These are phyloP conservation scores for Rhinolophus sinicus DNA, from an alignment of 2,113 vertebrate genomes.

Conservation along the genomic window DNA sequence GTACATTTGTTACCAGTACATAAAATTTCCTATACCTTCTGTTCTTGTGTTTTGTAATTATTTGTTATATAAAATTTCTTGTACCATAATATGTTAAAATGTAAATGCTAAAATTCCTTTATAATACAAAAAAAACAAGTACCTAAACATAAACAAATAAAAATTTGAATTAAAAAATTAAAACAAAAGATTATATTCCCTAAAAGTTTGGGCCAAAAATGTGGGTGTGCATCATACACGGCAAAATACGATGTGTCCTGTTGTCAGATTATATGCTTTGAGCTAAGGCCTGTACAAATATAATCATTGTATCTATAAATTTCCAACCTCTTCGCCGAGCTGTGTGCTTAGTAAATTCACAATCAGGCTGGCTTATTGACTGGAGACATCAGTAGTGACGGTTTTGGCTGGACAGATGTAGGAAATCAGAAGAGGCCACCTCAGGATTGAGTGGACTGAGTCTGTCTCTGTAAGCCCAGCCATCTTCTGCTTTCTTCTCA, in stretches of 20 bases:
- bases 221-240: too few relatives aligned
- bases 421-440: background rate
- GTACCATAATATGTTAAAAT: too few relatives aligned
- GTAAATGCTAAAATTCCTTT: too few relatives aligned
- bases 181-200: too few relatives aligned
- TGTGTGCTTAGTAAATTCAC: background rate
- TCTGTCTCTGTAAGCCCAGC: background rate
- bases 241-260: background rate
- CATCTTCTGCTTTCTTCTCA: background rate
- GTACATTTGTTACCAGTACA: too few relatives aligned
- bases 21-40: too few relatives aligned
- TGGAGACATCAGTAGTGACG: background rate
- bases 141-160: too few relatives aligned
- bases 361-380: background rate
- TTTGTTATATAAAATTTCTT: too few relatives aligned
- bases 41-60: too few relatives aligned
- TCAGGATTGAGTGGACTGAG: background rate
- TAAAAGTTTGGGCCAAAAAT: too few relatives aligned
- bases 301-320: background rate
- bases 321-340: background rate
- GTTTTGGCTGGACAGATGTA: background rate
- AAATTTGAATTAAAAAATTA: too few relatives aligned
- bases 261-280: background rate
- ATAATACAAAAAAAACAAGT: too few relatives aligned
- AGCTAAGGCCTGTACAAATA: background rate